Evolutionary conservation across 2,888 invertebrate species (phyloP), one percentile per base, ranked within the genome.

Genomic region (Scaptomyza tumidula): DNA sequence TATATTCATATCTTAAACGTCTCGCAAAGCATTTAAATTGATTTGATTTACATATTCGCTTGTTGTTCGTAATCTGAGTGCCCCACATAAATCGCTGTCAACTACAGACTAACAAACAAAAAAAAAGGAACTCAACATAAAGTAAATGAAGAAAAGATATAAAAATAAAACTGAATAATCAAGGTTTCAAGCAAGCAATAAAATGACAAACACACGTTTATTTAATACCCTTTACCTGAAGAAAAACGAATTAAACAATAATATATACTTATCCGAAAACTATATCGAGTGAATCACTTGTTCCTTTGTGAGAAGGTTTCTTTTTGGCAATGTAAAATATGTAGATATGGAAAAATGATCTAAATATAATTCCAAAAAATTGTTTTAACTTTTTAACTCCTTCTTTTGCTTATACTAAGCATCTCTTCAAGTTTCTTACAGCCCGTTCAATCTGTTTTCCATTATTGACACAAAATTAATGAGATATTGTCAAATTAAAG

Each of bases 51-150:
- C 67, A 76, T 75, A 75, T 71, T 73, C 48, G 66, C 49, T 44
- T 19, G 48, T 24, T 44, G 54, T 67, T 59, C 39, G 62, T 76
- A 53, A 71, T 67, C 72, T 16, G 72, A 68, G 75, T 76, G 72
- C 67, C 13, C 72, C 62, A 63, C 77, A 75, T 76, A 59, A 76
- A 76, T 76, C 77, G 75, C 48, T 76, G 77, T 76, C 71, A 39
- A n/a, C 56, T 24, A 41, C 41, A 35, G 29, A n/a, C n/a, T n/a
- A 19, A 24, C 9, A 41, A 52, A 39, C 29, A 67, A 43, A 45
- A 2, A 37, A 5, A 31, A 6, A 33, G 31, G 10, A 16, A 0
- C 13, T 11, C 6, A 27, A 24, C 16, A 13, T 13, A 13, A 35
- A 35, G 35, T 13, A 6, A 35, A 35, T 13, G 5, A 55, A 48